Base-by-base conservation (phyloP, 2,797 vertebrate genomes). In the Podarcis siculus region DNA sequence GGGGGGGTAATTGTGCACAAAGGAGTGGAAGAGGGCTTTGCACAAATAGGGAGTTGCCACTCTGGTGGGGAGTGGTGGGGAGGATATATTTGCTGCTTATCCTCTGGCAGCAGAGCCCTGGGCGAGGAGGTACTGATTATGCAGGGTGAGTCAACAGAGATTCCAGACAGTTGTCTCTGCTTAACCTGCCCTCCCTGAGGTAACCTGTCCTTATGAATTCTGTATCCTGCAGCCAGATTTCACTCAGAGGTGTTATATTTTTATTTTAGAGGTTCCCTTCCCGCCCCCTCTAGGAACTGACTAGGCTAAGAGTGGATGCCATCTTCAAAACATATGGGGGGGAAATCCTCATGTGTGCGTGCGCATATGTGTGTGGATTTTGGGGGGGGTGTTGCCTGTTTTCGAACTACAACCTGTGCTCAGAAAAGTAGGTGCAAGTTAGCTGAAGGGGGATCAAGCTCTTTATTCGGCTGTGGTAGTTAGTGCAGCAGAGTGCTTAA, bases 161-260 rank as follows among this genome's bases (percentile, higher is more conserved):
- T 94, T 91, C 92, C 94, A 90, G 90, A 91, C 92, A 83, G 87
- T 95, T 58, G 80, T 93, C 93, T 95, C 94, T 92, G 91, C 89
- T 93, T 87, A 87, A 83, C 88, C 73, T 86, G 78, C 92, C 87
- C 88, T 90, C 83, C 87, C 89, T 49, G 82, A 92, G 82, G 85
- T 78, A 92, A 91, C 92, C 89, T 82, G 87, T 82, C 49, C 81
- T 79, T 79, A 87, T 64, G 83, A 8, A 79, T 82, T 83, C 82
- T 73, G 55, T 35, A 71, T 76, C 83, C 21, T 89, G 81, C 77
- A 85, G 58, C 73, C 78, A 75, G 89, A 82, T 91, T 64, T 73
- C 82, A 90, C 64, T 73, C 82, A 91, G 83, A 72, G 76, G 83
- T 83, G 69, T 85, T 55, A 69, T 66, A 27, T 69, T 30, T 45